Base-by-base conservation (phyloP, 1,140 invertebrate genomes). In the Drosophila nebulosa region DNA sequence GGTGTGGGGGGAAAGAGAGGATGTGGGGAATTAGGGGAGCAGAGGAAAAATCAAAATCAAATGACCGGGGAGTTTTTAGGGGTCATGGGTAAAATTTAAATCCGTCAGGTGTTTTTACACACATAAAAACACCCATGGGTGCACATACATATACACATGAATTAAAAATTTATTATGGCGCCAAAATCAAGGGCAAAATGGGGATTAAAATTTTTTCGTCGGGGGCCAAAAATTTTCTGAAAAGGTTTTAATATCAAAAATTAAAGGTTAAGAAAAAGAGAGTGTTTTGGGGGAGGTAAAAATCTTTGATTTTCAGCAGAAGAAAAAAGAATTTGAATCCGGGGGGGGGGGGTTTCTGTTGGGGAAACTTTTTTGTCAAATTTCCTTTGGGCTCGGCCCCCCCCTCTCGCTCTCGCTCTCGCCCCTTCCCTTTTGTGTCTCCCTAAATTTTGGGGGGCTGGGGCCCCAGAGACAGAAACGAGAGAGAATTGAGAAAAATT, bases 111-210 rank as follows among this genome's bases (percentile, higher is more conserved):
- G 72, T 79, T 72, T 75, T 71, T 79, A 60, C 52, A 55, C 67
- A 71, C 32, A 59, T 39, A n/a, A n/a, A 32, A 22, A 63, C 61
- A 62, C 55, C 35, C 12, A 14, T 16, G n/a, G 12, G 35, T 30
- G 27, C 35, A 36, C 59, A 36, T 53, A 51, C 46, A 56, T 26
- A 30, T n/a, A 21, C 56, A 62, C 36, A 69, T 42, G 67, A 50
- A 70, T 74, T n/a, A n/a, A 67, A 80, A 80, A 80, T 80, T 80
- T 80, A 80, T 80, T 80, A 80, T 80, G n/a, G 78, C 78, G 78
- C 78, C 78, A 80, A 80, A 46, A 80, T 80, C 78, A 80, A 81
- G n/a, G 78, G 78, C 64, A 72, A 80, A 46, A 80, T 80, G n/a
- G n/a, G 78, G 78, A 80, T 80, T 80, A 80, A 65, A 80, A 80